phyloP scores from a whole-genome alignment of 1,140 invertebrate genomes.

The Solenopsis invicta region DNA sequence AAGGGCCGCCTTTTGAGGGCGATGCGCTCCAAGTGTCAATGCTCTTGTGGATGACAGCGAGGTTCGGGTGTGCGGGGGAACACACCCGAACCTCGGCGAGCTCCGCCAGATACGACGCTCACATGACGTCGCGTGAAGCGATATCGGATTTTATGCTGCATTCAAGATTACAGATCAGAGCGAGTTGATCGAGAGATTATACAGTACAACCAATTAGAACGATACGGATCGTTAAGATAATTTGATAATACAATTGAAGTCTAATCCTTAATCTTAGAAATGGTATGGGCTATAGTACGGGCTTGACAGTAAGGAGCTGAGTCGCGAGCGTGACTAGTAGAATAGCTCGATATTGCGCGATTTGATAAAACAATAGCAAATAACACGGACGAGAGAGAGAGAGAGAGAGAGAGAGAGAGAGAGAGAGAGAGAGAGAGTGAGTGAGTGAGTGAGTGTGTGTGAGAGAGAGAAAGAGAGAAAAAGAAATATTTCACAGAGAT shows the following conservation, averaged over 20 bases:
- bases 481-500: slow-evolving; percentile 10
- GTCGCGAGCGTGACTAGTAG: background rate
- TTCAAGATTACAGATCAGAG: no score
- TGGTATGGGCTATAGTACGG: no score
- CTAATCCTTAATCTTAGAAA: no score
- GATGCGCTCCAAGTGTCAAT: slow-evolving; percentile 72
- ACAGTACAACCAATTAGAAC: no score
- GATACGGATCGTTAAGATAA: no score
- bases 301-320: background rate
- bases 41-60: slow-evolving; percentile 74
- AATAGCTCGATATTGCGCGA: background rate
- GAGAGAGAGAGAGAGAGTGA: background rate
- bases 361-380: background rate
- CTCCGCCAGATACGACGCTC: slow-evolving; percentile 30
- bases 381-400: no score
- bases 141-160: no score
- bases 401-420: background rate
- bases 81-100: slow-evolving; percentile 60
- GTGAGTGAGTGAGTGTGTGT: background rate
- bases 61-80: slow-evolving; percentile 49
- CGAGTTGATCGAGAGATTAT: no score
- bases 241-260: no score
- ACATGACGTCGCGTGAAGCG: background rate
- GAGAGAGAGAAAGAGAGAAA: no score
- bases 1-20: slow-evolving; percentile 24